phyloP scores from a whole-genome alignment of 2,113 vertebrate species.

The Pyxicephalus adspersus region DNA sequence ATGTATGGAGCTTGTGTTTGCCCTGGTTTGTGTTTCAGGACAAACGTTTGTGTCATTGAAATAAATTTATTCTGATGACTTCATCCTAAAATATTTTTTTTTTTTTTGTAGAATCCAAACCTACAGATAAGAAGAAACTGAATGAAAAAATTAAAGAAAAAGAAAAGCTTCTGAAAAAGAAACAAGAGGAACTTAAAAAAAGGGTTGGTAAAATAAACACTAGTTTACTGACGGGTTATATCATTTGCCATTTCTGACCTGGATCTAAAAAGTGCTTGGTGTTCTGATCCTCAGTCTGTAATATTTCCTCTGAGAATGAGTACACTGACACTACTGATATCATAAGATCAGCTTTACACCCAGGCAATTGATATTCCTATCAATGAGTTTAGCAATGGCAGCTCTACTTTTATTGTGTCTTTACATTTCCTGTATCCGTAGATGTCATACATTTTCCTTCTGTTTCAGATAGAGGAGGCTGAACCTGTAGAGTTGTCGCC shows the following conservation, averaged over 20 bases:
- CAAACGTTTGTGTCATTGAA: neutral
- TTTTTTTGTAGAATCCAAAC: conserved; percentile 78
- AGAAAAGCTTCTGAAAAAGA: conserved; percentile 88
- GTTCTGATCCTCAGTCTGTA: too few species aligned
- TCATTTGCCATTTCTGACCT: too few species aligned
- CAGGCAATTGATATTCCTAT: too few species aligned
- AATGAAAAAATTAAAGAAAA: conserved; percentile 96
- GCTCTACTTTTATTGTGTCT: too few species aligned
- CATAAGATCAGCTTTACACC: too few species aligned
- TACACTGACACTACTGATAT: too few species aligned
- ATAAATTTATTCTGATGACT: neutral
- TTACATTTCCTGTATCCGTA: neutral
- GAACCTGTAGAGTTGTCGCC: conserved; percentile 74
- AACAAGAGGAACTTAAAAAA: conserved; percentile 82
- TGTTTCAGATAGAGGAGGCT: conserved; percentile 73
- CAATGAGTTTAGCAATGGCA: too few species aligned
- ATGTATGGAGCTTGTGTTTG: too few species aligned
- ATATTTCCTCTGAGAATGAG: too few species aligned
- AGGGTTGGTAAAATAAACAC: conserved; percentile 67
- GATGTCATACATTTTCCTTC: neutral
- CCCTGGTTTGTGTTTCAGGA: neutral
- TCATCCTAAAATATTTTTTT: neutral
- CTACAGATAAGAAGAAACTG: conserved; percentile 95
- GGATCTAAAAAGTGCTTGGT: too few species aligned
- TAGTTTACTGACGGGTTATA: too few species aligned